Evolutionary conservation across 1,140 invertebrate genomes (phyloP), one percentile per base, ranked within the genome.

Genomic region (Scaptodrosophila lebanonensis): DNA sequence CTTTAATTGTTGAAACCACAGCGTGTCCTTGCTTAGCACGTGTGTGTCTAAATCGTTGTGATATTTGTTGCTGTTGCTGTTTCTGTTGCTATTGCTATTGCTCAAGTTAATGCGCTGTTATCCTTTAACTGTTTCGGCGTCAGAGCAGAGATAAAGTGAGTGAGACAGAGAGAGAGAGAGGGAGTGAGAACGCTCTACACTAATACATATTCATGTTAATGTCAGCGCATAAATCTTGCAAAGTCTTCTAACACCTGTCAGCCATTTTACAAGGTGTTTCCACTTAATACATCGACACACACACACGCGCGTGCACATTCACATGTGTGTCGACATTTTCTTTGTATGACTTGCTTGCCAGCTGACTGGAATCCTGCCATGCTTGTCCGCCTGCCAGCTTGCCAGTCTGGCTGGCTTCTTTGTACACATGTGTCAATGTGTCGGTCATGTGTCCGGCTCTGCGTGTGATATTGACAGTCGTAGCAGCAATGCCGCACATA

Each of bases 181-280:
- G 38, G 35, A 51, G 69, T 73, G 51, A 70, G 57, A 49, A 45
- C 18, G 38, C 65, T 64, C 61, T 65, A 65, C 65, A 65, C 65
- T 60, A 60, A 79, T 79, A 79, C 75, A 79, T 79, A 79, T 79
- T 79, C 75, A 79, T 79, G 75, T 79, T 79, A 79, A 79, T 79
- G 75, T 79, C 75, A 82, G 75, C 75, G 69, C 75, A 79, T 79
- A 79, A 79, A 79, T 79, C 75, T 79, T 79, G 75, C 75, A 79
- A 79, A 79, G 75, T 79, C 75, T 79, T 79, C 75, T 82, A 79
- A 79, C 75, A 79, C 75, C 75, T 79, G 75, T 79, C 75, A 79
- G 75, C 75, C 75, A 82, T 79, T 79, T 79, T 79, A 79, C 75
- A 79, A 79, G 75, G 75, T 79, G 75, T 79, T 79, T 79, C 75